These are phyloP conservation scores for Sebastes goodei DNA, from an alignment of 2,797 vertebrate genomes.

Conservation along the genomic window DNA sequence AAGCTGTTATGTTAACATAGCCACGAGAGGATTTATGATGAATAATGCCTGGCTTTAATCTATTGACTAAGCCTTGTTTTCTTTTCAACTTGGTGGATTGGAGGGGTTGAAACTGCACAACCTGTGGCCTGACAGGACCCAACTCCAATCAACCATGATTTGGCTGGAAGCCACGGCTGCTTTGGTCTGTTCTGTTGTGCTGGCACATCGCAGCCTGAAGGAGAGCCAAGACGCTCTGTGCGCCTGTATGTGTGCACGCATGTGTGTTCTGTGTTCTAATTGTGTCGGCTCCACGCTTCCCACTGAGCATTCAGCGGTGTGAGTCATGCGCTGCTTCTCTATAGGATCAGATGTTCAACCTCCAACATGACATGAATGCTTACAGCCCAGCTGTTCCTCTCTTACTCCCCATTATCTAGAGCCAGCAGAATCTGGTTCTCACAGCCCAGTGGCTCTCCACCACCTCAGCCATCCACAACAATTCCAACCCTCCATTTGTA, in stretches of 20 bases:
- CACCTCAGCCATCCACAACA: slow-evolving; percentile 1
- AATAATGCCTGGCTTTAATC: slow-evolving; percentile 21
- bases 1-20: slow-evolving; percentile 16
- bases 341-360: slow-evolving; percentile 64
- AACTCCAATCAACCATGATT: slow-evolving; percentile 38
- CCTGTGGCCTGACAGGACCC: slow-evolving; percentile 34
- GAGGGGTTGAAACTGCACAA: slow-evolving; percentile 11
- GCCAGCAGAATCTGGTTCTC: slow-evolving; percentile 12
- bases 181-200: slow-evolving; percentile 34
- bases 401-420: slow-evolving; percentile 13
- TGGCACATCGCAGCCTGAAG: slow-evolving; percentile 31
- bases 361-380: slow-evolving; percentile 62
- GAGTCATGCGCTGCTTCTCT: slow-evolving; percentile 59
- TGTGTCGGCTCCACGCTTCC: slow-evolving; percentile 34
- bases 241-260: not conserved
- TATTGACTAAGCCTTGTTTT: slow-evolving; percentile 23
- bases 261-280: slow-evolving; percentile 58
- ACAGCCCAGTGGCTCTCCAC: slow-evolving; percentile 11
- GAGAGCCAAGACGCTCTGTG: slow-evolving; percentile 20
- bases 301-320: slow-evolving; percentile 53
- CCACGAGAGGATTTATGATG: not conserved
- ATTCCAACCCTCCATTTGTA: not conserved
- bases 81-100: slow-evolving; percentile 24
- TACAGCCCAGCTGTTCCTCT: slow-evolving; percentile 59
- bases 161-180: slow-evolving; percentile 42